Percentiles rank a stretch among this genome's conserved stretches.
Evolutionary conservation across 37 sponge, comb jelly and placozoan genomes (phyloP).

Genomic region (Chondrosia reniformis): DNA sequence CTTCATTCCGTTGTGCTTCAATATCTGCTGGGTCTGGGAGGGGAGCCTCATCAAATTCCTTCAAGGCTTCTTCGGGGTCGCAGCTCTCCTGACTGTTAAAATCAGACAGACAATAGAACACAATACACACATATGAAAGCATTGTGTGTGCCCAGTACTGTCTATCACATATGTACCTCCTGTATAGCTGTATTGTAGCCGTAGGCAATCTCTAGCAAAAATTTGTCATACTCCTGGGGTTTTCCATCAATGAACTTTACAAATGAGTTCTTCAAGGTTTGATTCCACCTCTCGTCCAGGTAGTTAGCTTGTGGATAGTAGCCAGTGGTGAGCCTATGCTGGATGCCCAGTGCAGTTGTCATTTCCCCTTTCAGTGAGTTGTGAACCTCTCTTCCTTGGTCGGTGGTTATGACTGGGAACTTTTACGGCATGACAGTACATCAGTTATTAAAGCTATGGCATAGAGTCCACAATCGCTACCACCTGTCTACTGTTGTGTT

Average conservation of each 20-base stretch:
- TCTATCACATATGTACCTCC: not conserved
- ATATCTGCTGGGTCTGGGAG: not conserved
- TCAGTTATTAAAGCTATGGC: no score
- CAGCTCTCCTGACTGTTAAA: not conserved
- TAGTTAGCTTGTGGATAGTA: conserved; percentile 35
- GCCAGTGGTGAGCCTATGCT: not conserved
- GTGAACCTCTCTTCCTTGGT: conserved; percentile 1
- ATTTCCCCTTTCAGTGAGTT: not conserved
- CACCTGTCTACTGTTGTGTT: no score
- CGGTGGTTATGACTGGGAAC: conserved; percentile 9
- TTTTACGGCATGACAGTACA: no score
- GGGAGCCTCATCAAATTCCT: not conserved
- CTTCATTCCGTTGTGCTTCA: not conserved
- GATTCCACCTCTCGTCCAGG: conserved; percentile 56
- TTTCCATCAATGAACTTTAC: conserved; percentile 35
- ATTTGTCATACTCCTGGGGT: conserved; percentile 23
- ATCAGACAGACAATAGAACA: not conserved
- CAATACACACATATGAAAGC: not conserved
- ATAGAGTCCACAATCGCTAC: no score
- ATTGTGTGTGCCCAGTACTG: not conserved
- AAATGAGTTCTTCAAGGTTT: conserved; percentile 31
- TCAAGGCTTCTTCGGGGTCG: conserved; percentile 1
- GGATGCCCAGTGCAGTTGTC: not conserved
- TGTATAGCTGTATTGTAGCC: conserved; percentile 31
- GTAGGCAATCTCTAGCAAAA: conserved; percentile 5